phyloP scores from a whole-genome alignment of 2,888 invertebrate species.

The Clistopyga incitator region DNA sequence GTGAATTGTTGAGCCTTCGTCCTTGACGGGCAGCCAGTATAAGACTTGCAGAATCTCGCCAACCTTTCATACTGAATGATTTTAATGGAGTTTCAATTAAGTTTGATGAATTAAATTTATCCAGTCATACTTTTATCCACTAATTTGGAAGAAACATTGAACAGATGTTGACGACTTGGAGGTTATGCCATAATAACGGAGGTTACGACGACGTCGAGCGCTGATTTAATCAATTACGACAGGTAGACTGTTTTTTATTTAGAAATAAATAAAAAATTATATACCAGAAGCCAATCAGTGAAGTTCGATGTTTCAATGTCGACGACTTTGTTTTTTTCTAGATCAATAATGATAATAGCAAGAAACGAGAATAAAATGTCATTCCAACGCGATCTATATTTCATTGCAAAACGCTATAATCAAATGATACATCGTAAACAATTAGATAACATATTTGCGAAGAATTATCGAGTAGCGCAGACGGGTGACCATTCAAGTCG shows the following conservation, averaged over 20 bases:
- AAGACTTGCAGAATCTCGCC: constrained; percentile 89
- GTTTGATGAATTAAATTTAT: neutral
- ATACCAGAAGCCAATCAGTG: neutral
- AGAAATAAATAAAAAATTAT: neutral
- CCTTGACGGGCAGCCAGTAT: constrained; percentile 85
- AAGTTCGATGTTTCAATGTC: neutral
- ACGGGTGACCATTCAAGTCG: neutral
- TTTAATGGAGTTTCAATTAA: neutral
- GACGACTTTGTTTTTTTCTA: neutral
- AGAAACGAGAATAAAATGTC: neutral
- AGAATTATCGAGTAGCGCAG: neutral
- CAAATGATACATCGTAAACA: neutral
- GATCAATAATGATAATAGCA: neutral
- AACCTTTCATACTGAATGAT: constrained; percentile 83
- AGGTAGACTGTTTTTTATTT: constrained; percentile 9
- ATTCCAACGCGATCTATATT: constrained; percentile 6
- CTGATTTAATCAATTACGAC: neutral
- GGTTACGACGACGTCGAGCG: neutral
- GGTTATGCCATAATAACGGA: neutral
- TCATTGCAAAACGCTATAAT: constrained; percentile 1
- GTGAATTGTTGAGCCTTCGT: constrained; percentile 65
- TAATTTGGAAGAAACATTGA: neutral
- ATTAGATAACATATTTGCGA: constrained; percentile 21
- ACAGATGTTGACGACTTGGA: neutral
- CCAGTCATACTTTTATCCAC: neutral